Percentiles rank a stretch among this genome's conserved stretches.
Evolutionary conservation across 1,140 invertebrate species (phyloP).

Genomic region (Drosophila erecta): DNA sequence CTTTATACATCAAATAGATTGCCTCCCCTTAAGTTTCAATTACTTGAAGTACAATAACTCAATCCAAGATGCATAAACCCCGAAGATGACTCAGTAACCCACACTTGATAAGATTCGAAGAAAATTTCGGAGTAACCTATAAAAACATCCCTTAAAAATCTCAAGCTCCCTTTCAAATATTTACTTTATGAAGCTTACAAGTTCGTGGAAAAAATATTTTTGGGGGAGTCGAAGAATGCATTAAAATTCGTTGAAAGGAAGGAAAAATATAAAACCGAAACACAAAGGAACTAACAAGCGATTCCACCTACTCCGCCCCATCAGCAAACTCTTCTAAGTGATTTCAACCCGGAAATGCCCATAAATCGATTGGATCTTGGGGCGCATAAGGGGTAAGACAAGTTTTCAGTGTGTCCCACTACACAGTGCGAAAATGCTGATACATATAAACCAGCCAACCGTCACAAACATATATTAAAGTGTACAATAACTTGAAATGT

Average conservation of each 20-base stretch:
- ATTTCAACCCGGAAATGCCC: conserved; percentile 81
- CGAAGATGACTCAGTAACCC: conserved; percentile 25
- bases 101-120: background rate
- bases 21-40: conserved; percentile 23
- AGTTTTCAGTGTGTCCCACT: conserved; percentile 14
- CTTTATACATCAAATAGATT: conserved; percentile 27
- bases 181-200: conserved; percentile 79
- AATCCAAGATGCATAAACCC: conserved; percentile 10
- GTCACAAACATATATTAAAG: no score
- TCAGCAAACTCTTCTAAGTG: conserved; percentile 67
- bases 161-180: conserved; percentile 39
- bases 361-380: conserved; percentile 67
- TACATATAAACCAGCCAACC: no score
- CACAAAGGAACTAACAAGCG: conserved; percentile 72
- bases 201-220: conserved; percentile 65
- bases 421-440: background rate
- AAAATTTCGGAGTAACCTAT: background rate
- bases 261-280: conserved; percentile 51
- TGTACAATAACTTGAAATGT: no score
- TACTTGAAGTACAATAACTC: conserved; percentile 39
- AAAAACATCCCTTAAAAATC: conserved; percentile 55
- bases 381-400: conserved; percentile 5
- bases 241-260: conserved; percentile 34
- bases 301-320: conserved; percentile 13
- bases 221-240: conserved; percentile 35